A percentile compares a stretch with the other conserved stretches of the same genome.
These are phyloP conservation scores for Cistogaster globosa DNA, from an alignment of 2,888 invertebrate genomes.

Conservation along the genomic window DNA sequence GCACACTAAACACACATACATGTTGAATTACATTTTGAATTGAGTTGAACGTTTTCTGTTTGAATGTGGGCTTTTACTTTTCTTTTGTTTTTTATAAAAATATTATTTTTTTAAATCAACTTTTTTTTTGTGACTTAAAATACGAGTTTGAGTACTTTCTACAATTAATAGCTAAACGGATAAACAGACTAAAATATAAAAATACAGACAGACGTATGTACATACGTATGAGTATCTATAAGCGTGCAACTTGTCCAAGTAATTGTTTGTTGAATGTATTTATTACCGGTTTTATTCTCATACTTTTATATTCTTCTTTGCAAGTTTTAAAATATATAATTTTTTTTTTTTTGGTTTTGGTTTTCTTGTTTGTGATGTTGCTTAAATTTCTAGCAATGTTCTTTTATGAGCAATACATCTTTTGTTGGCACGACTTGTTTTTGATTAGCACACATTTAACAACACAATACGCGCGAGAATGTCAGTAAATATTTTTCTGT, in stretches of 20 bases:
- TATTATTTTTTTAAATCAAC: not conserved
- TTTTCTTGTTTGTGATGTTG: conserved; percentile 29
- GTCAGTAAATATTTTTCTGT: conserved; percentile 24
- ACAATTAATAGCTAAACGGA: conserved; percentile 29
- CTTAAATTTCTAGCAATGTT: conserved; percentile 50
- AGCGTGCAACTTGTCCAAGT: conserved; percentile 64
- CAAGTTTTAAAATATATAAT: conserved; percentile 36
- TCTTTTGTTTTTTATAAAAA: not conserved
- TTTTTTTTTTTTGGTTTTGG: too few relatives aligned
- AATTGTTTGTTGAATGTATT: conserved; percentile 56
- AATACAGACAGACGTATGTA: not conserved
- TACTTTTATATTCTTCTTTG: conserved; percentile 49
- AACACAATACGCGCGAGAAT: conserved; percentile 30
- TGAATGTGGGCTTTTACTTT: conserved; percentile 28
- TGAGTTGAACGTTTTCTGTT: conserved; percentile 13
- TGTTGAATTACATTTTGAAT: conserved; percentile 11
- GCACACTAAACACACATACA: not conserved
- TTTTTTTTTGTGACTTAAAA: conserved; percentile 39
- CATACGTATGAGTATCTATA: conserved; percentile 11
- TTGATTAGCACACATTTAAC: conserved; percentile 13
- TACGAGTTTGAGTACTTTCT: conserved; percentile 66
- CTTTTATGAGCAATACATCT: conserved; percentile 28
- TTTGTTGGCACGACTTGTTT: conserved; percentile 29
- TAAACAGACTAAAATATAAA: conserved; percentile 2
- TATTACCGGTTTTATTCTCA: conserved; percentile 65